These are phyloP conservation scores for Phoeniculus purpureus DNA, from an alignment of 2,797 vertebrate species.

Conservation along the genomic window DNA sequence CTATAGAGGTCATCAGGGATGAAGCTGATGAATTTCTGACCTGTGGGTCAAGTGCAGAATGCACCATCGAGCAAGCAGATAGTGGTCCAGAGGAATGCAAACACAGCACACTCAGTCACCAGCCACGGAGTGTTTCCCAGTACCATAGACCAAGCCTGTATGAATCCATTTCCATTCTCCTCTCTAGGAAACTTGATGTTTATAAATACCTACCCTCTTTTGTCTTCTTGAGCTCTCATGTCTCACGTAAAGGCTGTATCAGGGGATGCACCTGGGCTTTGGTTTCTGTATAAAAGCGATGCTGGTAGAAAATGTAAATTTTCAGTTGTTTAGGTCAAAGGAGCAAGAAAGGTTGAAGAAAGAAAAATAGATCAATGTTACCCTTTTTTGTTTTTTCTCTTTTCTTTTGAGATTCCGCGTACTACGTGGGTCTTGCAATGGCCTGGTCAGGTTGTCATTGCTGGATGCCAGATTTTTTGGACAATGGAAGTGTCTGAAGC, in stretches of 20 bases:
- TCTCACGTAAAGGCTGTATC: neutral
- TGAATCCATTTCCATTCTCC: neutral
- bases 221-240: neutral
- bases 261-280: neutral
- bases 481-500: slow-evolving; percentile 88
- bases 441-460: slow-evolving; percentile 95
- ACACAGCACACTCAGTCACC: neutral
- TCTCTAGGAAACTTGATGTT: neutral
- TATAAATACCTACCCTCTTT: neutral
- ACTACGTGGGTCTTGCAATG: slow-evolving; percentile 88
- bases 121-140: neutral
- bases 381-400: too few relatives aligned
- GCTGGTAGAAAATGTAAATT: neutral
- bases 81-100: neutral
- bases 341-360: neutral
- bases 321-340: neutral
- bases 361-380: neutral
- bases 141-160: neutral
- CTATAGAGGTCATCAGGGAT: neutral
- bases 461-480: slow-evolving; percentile 93
- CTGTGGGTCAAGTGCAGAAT: neutral
- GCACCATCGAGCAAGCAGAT: neutral
- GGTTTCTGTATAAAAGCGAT: neutral
- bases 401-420: slow-evolving; percentile 79
- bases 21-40: neutral